Base-by-base conservation (phyloP, 2,797 vertebrate genomes). In the Macropodus opercularis region DNA sequence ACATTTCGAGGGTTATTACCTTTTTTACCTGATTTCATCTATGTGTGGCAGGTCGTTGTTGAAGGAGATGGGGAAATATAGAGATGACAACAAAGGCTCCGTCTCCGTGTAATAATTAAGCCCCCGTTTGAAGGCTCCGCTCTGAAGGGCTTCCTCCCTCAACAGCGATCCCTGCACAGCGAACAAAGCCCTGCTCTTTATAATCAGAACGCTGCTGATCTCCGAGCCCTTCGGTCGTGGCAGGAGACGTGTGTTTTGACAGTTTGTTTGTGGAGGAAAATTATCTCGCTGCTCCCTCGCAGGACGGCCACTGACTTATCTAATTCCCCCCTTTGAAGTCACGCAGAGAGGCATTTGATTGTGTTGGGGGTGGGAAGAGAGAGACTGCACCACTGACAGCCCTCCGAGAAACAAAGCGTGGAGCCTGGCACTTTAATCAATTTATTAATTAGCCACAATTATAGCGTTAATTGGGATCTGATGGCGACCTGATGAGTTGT, bases 381-480 rank as follows among this genome's bases (percentile, higher is more conserved):
- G 21, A 26, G 24, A 3, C 15, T 35, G 52, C 35, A 8, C 32
- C 2, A 9, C 51, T 39, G 44, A 40, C 59, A 59, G 32, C 44
- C 71, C 50, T 17, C 54, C 53, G 73, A 63, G 63, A 67, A 50
- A 46, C 8, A 2, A 40, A 56, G 40, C 67, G 51, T 50, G 58
- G 52, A 31, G 26, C 69, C 76, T 63, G 9, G 34, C 59, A 56
- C 63, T 66, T 87, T 51, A 85, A 82, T 81, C 75, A 68, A 82
- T 85, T 66, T 54, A 86, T 81, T 75, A 83, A 91, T 89, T 77
- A 85, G 36, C 34, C 32, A 32, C 56, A 60, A 69, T 84, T 82
- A 79, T 58, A 64, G 4, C 7, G 40, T 63, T 72, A 80, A 87
- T 85, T 76, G 43, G 63, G 55, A 70, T 54, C 62, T 68, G 71